A percentile compares a stretch with the other conserved stretches of the same genome.
phyloP scores from a whole-genome alignment of 2,113 vertebrate species.

The Dipodomys ordii region DNA sequence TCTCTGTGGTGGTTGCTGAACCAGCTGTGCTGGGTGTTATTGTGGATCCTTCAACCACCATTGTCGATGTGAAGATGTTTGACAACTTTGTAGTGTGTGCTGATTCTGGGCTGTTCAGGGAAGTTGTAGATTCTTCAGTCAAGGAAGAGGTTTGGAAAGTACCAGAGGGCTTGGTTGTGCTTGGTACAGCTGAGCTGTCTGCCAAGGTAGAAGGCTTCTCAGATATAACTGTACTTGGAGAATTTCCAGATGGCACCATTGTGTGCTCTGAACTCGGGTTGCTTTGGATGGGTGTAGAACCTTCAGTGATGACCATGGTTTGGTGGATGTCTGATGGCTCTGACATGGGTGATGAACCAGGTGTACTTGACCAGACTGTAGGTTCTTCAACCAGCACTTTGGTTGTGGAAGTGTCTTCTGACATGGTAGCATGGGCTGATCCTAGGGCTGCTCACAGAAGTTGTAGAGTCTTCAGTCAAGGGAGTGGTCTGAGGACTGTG shows the following conservation, averaged over 20 bases:
- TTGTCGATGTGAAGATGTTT: no score
- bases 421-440: no score
- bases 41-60: no score
- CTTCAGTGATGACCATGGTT: neutral
- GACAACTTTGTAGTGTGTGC: no score
- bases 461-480: no score
- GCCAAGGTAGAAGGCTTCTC: no score
- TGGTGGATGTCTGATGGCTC: neutral
- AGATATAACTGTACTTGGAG: neutral
- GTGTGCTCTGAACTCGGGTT: neutral
- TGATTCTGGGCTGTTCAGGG: neutral
- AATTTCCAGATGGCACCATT: neutral
- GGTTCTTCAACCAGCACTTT: no score
- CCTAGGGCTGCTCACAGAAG: no score
- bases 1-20: fast-evolving
- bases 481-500: no score
- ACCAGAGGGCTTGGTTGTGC: fast-evolving
- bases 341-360: neutral
- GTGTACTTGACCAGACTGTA: neutral
- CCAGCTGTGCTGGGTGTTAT: fast-evolving
- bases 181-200: neutral
- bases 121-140: neutral
- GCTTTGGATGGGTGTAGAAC: neutral
- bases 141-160: neutral
- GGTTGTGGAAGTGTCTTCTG: no score